These are phyloP conservation scores for Sebastiscus tertius DNA, from an alignment of 2,797 vertebrate genomes.

Conservation along the genomic window DNA sequence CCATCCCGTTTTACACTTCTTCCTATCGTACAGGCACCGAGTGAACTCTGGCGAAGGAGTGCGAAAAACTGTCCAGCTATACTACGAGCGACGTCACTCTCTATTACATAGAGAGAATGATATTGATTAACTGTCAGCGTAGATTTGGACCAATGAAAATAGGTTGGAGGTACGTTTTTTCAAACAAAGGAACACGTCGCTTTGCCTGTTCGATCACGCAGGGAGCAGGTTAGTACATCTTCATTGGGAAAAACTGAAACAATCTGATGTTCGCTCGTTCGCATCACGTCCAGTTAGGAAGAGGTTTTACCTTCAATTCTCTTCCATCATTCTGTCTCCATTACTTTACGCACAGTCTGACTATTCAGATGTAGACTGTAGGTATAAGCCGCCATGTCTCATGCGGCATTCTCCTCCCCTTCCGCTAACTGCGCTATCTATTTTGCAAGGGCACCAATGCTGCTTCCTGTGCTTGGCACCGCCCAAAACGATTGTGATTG, in stretches of 20 bases:
- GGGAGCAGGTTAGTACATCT: no score
- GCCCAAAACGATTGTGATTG: not conserved
- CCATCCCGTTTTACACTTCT: not conserved
- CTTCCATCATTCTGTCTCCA: constrained; percentile 2
- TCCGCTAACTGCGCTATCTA: not conserved
- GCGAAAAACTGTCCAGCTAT: not conserved
- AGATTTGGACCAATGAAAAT: no score
- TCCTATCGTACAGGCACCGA: not conserved
- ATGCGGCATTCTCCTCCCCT: not conserved
- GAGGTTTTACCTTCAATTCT: not conserved
- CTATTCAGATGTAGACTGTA: not conserved
- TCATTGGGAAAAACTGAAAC: no score
- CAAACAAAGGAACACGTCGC: no score
- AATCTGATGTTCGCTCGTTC: no score
- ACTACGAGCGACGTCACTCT: not conserved
- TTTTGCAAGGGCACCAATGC: no score
- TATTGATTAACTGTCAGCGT: not conserved
- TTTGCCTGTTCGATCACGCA: no score
- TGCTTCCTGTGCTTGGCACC: no score
- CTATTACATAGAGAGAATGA: not conserved
- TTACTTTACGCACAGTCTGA: not conserved
- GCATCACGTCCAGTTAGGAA: no score
- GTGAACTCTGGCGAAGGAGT: no score
- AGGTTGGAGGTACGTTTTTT: no score
- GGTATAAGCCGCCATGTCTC: not conserved